Conservation (phyloP, 2,113 vertebrate genomes). For the Rattus norvegicus region GRCr8 NC_086027.1:72504001-72504500, state of each 20-base stretch:
- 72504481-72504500: neutral
- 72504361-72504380: slow-evolving; percentile 44
- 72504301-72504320: slow-evolving; percentile 41
- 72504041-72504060: neutral
- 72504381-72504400: neutral
- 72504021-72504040: neutral
- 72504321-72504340: slow-evolving; percentile 6
- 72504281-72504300: slow-evolving; percentile 34
- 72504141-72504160: neutral
- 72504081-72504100: neutral
- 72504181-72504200: neutral
- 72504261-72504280: slow-evolving; percentile 2
- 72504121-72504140: neutral
- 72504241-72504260: neutral
- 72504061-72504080: neutral
- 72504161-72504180: neutral
- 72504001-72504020: neutral
- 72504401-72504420: neutral
- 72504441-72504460: neutral
- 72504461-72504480: neutral
- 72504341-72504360: neutral
- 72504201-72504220: neutral
- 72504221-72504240: neutral
- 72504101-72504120: neutral
- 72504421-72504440: neutral